Base-by-base conservation (phyloP, 2,113 vertebrate species). In the Lutjanus erythropterus region DNA sequence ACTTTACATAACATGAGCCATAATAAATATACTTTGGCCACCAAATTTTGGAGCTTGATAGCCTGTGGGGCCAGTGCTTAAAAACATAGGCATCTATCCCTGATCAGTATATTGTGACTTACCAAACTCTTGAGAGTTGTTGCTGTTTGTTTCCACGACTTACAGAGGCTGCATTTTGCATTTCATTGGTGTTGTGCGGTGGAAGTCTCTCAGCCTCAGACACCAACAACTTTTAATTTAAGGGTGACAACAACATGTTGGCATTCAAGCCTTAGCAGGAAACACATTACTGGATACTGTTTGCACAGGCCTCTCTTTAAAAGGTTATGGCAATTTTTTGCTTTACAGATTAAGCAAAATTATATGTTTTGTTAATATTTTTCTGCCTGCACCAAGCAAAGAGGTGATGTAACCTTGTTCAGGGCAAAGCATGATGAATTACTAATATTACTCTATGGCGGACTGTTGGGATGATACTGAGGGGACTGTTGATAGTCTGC, bases 401-500 rank as follows among this genome's bases (percentile, higher is more conserved):
- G 60, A 72, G 35, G 12, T 60, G 46, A 68, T 25, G 18, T 47
- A 44, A 37, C 16, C n/a, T 59, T 68, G 5, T 21, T 62, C 5
- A 42, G 21, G 44, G n/a, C 11, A 33, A 56, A 56, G n/a, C 33
- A 10, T 23, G n/a, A 19, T 37, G 9, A 9, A n/a, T 44, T 25
- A 46, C 14, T 81, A 33, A 31, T 11, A 47, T 60, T 49, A 4
- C 25, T 61, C 18, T 53, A 18, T 15, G 59, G 8, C 27, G 9
- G 60, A 3, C 11, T 67, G 31, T 56, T 55, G 9, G 27, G 47
- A 21, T 60, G 65, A 53, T 35, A 35, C 27, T 47, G 18, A 55
- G 35, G 66, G n/a, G 18, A 64, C 37, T 50, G 55, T 35, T 66
- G 27, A 66, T 47, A n/a, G 37, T 35, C 12, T 80, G 68, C 62